Conservation (phyloP, 2,888 invertebrate genomes). For the Acleris laterana region DNA sequence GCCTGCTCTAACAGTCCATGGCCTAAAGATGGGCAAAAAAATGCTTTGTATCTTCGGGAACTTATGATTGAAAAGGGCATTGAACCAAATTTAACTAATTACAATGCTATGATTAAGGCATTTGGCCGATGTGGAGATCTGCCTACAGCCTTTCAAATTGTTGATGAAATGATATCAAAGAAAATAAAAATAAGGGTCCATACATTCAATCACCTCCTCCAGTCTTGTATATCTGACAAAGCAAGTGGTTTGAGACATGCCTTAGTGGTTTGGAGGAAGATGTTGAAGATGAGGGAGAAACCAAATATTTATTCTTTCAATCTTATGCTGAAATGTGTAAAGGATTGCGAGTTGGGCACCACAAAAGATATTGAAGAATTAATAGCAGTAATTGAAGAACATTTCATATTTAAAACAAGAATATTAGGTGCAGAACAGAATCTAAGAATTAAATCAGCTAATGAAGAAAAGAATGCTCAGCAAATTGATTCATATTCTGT, state of each 20-base stretch:
- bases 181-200: conserved; percentile 85
- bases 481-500: conserved; percentile 1
- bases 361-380: conserved; percentile 82
- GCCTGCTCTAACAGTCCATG: conserved; percentile 93
- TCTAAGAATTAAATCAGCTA: conserved; percentile 42
- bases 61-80: conserved; percentile 88
- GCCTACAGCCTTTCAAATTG: conserved; percentile 90
- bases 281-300: conserved; percentile 86
- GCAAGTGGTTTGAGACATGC: conserved; percentile 92
- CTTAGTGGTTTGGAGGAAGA: conserved; percentile 93
- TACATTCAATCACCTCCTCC: conserved; percentile 91
- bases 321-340: conserved; percentile 90
- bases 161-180: conserved; percentile 92
- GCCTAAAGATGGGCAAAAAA: conserved; percentile 86
- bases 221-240: conserved; percentile 92
- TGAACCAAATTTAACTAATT: conserved; percentile 89
- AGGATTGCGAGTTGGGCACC: conserved; percentile 92
- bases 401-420: conserved; percentile 46
- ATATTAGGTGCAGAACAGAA: conserved; percentile 40
- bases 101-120: conserved; percentile 95
- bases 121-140: conserved; percentile 93
- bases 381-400: conserved; percentile 61
- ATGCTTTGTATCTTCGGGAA: conserved; percentile 87
- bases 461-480: conserved; percentile 16
- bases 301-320: conserved; percentile 92